These are phyloP conservation scores for Scaptomyza parva DNA, from an alignment of 2,888 invertebrate genomes.

Conservation along the genomic window DNA sequence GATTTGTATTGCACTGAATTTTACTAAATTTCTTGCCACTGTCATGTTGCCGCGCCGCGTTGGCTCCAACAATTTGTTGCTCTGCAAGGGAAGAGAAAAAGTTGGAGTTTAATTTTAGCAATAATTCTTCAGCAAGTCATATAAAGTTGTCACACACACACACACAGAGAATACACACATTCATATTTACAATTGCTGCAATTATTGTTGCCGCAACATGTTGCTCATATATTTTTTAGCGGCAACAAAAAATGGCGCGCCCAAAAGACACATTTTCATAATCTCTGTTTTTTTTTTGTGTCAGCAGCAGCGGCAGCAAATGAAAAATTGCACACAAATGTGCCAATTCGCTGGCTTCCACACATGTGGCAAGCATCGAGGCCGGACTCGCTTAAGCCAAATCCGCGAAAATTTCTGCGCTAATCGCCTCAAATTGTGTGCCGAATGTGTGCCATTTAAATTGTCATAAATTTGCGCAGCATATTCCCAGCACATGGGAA, in stretches of 20 bases:
- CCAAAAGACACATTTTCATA: constrained; percentile 61
- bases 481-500: constrained; percentile 30
- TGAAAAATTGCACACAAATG: constrained; percentile 57
- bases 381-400: constrained; percentile 57
- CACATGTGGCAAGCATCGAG: constrained; percentile 60
- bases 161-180: constrained; percentile 7
- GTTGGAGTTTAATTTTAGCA: constrained; percentile 37
- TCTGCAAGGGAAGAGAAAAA: constrained; percentile 51
- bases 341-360: constrained; percentile 49
- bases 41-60: constrained; percentile 63
- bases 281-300: constrained; percentile 37
- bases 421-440: constrained; percentile 76
- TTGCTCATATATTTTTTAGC: constrained; percentile 35
- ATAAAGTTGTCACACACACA: constrained; percentile 64
- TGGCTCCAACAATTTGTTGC: constrained; percentile 43
- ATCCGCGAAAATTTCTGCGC: constrained; percentile 73
- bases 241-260: constrained; percentile 47
- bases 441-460: constrained; percentile 79
- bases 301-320: too few relatives aligned
- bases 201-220: constrained; percentile 58
- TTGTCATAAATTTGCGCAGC: constrained; percentile 73
- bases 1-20: constrained; percentile 81
- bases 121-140: constrained; percentile 40
- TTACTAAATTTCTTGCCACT: constrained; percentile 74
- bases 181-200: constrained; percentile 46